Evolutionary conservation across 1,140 invertebrate genomes (phyloP).

Genomic region (Epicauta chinensis): DNA sequence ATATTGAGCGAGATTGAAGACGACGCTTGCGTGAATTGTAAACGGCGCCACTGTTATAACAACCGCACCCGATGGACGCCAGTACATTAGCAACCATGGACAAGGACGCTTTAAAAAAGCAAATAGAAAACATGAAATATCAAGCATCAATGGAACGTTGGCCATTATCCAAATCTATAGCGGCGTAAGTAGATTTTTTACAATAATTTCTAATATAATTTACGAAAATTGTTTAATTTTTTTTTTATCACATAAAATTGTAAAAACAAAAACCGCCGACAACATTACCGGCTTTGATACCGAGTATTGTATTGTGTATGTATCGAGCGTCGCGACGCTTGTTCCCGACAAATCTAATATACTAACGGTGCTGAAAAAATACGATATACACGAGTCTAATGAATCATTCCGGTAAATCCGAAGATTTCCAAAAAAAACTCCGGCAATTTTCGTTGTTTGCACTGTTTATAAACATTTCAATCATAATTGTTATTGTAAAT

Average conservation of each 20-base stretch:
- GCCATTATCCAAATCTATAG: constrained; percentile 88
- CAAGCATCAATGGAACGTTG: constrained; percentile 93
- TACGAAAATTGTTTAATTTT: too few species aligned
- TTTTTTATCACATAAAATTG: too few species aligned
- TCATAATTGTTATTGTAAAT: too few species aligned
- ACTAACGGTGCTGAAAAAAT: constrained; percentile 9
- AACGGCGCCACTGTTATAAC: constrained; percentile 24
- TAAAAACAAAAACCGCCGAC: too few species aligned
- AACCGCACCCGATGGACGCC: constrained; percentile 47
- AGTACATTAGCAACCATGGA: constrained; percentile 91
- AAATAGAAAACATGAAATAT: constrained; percentile 96
- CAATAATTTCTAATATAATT: too few species aligned
- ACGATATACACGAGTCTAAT: background rate
- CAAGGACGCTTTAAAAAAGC: constrained; percentile 93
- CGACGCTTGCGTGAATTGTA: constrained; percentile 40
- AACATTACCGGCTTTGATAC: too few species aligned
- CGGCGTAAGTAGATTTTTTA: constrained; percentile 71
- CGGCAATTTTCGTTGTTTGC: too few species aligned
- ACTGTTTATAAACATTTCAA: too few species aligned
- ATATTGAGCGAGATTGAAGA: background rate
- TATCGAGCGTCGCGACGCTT: constrained; percentile 13
- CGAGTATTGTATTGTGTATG: background rate
- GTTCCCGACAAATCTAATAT: background rate
- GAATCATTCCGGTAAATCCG: too few species aligned
- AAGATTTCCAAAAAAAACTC: background rate